phyloP scores from a whole-genome alignment of 2,797 vertebrate species.

The Oreochromis grahami region DNA sequence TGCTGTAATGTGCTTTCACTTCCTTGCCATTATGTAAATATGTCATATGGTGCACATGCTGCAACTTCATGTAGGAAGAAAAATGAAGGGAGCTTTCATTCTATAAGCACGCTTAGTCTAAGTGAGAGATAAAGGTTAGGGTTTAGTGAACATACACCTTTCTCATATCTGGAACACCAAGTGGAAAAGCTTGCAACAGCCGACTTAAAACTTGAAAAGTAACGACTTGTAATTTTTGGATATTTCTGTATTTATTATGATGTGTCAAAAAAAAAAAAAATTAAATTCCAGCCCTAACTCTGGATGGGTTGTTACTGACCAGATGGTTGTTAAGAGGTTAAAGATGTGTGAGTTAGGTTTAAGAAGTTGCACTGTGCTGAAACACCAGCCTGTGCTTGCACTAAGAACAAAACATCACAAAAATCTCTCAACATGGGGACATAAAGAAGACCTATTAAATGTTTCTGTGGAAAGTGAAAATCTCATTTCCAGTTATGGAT shows the following conservation, averaged over 20 bases:
- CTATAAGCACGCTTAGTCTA: not conserved
- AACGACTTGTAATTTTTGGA: not conserved
- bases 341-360: not conserved
- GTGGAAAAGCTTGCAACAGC: not conserved
- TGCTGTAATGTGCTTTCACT: conserved; percentile 23
- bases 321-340: not conserved
- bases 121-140: not conserved
- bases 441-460: not conserved
- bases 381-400: not conserved
- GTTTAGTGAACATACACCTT: not conserved
- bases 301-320: not conserved
- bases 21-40: conserved; percentile 25
- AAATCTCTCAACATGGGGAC: not conserved
- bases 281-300: not conserved
- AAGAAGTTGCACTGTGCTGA: not conserved
- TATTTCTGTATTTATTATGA: not conserved
- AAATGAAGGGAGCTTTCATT: not conserved
- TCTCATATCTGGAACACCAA: not conserved
- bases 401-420: not conserved
- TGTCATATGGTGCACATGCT: not conserved
- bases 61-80: not conserved
- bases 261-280: not conserved
- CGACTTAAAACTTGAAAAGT: not conserved
- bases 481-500: not conserved
- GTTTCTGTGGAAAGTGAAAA: not conserved